These are phyloP conservation scores for Mandrillus leucophaeus DNA, from an alignment of 2,113 vertebrate genomes.

Conservation along the genomic window DNA sequence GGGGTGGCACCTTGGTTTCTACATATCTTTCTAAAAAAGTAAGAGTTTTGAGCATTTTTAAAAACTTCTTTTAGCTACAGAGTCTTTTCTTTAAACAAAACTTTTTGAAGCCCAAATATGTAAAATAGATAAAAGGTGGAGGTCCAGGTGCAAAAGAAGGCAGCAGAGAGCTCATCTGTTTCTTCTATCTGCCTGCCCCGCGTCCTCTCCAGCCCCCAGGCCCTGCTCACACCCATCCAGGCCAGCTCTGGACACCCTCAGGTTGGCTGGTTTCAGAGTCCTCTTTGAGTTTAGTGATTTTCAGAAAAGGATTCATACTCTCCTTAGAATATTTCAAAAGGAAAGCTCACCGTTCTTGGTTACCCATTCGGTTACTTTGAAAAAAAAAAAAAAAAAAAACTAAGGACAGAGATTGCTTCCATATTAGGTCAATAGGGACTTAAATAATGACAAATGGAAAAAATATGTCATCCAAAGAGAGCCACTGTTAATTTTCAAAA, in stretches of 20 bases:
- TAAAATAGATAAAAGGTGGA: not conserved
- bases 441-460: not conserved
- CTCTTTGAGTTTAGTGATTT: not conserved
- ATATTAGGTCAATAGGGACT: not conserved
- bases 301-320: not conserved
- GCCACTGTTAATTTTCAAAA: not conserved
- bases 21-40: not conserved
- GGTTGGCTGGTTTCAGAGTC: not conserved
- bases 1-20: not conserved
- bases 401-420: not conserved
- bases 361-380: not conserved
- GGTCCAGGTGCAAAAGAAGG: not conserved
- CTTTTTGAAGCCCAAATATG: not conserved
- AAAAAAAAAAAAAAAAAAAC: not conserved
- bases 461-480: not conserved
- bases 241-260: not conserved
- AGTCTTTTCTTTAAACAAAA: not conserved
- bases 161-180: not conserved
- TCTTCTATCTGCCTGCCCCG: accelerated
- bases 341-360: not conserved
- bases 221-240: not conserved
- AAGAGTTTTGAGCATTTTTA: not conserved
- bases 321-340: not conserved
- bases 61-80: not conserved
- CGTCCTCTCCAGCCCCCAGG: not conserved